Base-by-base conservation (phyloP, 1,140 invertebrate genomes). In the Medauroidea extradentata region DNA sequence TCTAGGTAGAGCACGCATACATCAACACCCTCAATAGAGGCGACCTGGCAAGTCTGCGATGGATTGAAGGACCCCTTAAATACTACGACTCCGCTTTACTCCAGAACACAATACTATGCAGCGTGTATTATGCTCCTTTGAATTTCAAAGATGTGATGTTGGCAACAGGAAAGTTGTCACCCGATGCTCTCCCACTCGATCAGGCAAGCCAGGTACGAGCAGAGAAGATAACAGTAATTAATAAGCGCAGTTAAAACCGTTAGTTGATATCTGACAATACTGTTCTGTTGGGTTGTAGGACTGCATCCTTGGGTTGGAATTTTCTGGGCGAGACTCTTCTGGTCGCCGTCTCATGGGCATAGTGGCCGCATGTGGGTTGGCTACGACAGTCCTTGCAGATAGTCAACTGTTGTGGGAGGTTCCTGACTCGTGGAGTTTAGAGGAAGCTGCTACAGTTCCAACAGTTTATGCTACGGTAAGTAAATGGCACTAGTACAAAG, bases 111-210 rank as follows among this genome's bases (percentile, higher is more conserved):
- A 83, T 89, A 67, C 75, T 95, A 1, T 98, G 94, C 74, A 81
- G 79, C 60, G 94, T 98, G 7, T 91, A 95, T 71, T 98, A 94
- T 76, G 88, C 95, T 4, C 89, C 96, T 21, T 81, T 99, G 3
- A 98, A 99, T 75, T 98, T 98, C 86, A 85, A 94, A 59, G 96
- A 99, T 73, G 88, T 99, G 39, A 99, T 98, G 96, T 78, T 98
- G 63, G 94, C 95, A 2, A 94, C 92, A 23, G 96, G 96, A 60
- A 96, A 97, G 76, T 79, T 99, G 34, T 90, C 94, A 25, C 93
- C 93, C 21, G 95, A 98, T 79, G 92, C 95, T 38, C 80, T 98
- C 41, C 95, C 95, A 41, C 91, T 91, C 62, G 83, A 91, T 70
- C 74, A 90, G 42, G 87, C 88, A n/a, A 83, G 84, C 57, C 69